phyloP scores from a whole-genome alignment of 2,797 vertebrate species.

The Sebastes paucispinis region DNA sequence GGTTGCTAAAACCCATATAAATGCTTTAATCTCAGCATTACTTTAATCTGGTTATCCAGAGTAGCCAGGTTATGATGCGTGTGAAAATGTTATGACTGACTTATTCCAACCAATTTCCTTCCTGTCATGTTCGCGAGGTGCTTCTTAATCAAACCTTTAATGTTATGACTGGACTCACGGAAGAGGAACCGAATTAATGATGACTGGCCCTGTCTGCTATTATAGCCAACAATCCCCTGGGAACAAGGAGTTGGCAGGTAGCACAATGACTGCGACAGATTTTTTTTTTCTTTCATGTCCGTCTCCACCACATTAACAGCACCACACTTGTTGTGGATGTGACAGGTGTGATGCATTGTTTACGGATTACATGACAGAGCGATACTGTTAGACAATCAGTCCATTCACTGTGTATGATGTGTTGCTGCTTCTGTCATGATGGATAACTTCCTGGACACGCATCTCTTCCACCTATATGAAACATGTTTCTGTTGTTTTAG shows the following conservation, averaged over 20 bases:
- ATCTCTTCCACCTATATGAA: background rate
- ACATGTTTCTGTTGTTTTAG: conserved; percentile 6
- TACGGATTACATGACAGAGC: conserved; percentile 15
- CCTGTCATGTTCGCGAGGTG: conserved; percentile 56
- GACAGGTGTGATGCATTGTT: conserved; percentile 31
- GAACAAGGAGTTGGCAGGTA: conserved; percentile 52
- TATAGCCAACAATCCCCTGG: conserved; percentile 22
- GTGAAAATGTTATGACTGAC: conserved; percentile 49
- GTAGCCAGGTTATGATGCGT: background rate
- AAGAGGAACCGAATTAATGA: conserved; percentile 68
- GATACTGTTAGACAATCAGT: background rate
- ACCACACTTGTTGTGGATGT: background rate
- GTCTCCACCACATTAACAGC: conserved; percentile 34
- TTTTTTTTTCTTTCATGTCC: background rate
- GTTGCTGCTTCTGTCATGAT: background rate
- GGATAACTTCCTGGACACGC: background rate
- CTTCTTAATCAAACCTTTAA: conserved; percentile 76
- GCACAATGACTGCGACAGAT: conserved; percentile 29
- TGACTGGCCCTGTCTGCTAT: conserved; percentile 42
- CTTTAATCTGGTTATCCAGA: conserved; percentile 10
- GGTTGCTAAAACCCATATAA: background rate
- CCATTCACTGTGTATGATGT: background rate
- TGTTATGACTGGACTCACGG: conserved; percentile 66
- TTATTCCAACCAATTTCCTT: conserved; percentile 62
- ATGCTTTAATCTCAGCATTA: conserved; percentile 17